Evolutionary conservation across 2,888 invertebrate genomes (phyloP), one percentile per base, ranked within the genome.

Genomic region (Pammene fasciana): DNA sequence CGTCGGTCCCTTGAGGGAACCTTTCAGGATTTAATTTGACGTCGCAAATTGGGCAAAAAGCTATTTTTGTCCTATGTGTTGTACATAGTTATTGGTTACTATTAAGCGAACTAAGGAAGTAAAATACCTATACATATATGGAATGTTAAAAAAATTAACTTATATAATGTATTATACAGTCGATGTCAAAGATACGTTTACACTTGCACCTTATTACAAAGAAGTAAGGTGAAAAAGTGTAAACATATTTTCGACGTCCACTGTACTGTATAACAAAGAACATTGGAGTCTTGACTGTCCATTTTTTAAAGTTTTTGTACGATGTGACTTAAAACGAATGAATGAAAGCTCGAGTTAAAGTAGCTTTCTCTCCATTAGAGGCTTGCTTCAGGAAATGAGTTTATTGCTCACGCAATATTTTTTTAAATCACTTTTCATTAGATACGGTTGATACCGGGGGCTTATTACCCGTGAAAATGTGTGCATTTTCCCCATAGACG

Each of bases 391-490:
- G 18, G 14, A 18, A 14, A 67, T 54, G 46, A 65, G 26, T 38
- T 36, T 62, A 62, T 16, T 54, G 57, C 48, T 41, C 46, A 64
- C 65, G 70, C 70, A 70, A 70, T 65, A 70, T 60, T 60, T 64
- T 68, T 65, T 26, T 43, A 48, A 70, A 65, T 55, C 65, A 41
- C 70, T 70, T 65, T 59, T 65, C 60, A 70, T 65, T 65, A n/a
- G n/a, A n/a, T n/a, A 70, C 48, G 46, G 64, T 26, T 26, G 26
- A 1, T 55, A 74, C 76, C 73, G 75, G 73, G 75, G 72, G 73
- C 75, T 75, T 73, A 78, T 74, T 76, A 75, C 72, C 76, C 76
- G 76, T 79, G 78, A 79, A 78, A 79, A 78, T 75, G 76, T 77
- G 75, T 73, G 74, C 71, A 75, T 73, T 66, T 70, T 50, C 60